Base-by-base conservation (phyloP, 1,140 invertebrate species). In the Bombus picipes region DNA sequence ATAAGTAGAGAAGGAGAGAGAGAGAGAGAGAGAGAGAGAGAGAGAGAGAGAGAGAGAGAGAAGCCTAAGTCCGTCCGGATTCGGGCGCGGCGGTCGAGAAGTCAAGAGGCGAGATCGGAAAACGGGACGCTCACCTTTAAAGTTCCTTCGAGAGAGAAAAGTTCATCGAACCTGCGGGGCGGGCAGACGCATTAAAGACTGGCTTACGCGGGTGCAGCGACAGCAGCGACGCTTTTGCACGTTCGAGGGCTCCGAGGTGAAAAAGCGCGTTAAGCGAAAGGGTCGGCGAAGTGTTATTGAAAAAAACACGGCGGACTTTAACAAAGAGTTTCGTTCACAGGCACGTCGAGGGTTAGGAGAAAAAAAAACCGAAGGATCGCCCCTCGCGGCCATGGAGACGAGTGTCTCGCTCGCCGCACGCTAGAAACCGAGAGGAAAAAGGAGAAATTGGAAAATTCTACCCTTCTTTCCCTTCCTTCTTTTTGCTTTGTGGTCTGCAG, bases 181-280 rank as follows among this genome's bases (percentile, higher is more conserved):
- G 70, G 88, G 77, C 87, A 80, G 74, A 85, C 87, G 72, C 81
- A 74, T 89, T 88, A 85, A 88, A 88, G 88, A 89, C 81, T 88
- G 59, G 86, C 83, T 88, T 71, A 81, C 88, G 83, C 88, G 87
- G 83, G 87, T 80, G 79, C 59, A 86, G 77, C 41, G 39, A 37
- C 77, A 41, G 59, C 76, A 75, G 28, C 77, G 53, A 71, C 47
- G 87, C 87, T 83, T 85, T 82, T 68, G 78, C 84, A n/a, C 87
- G 84, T 86, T 73, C 68, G 70, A 89, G 88, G 87, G 88, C 41
- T 86, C 41, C 87, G 76, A 86, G 87, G 68, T 89, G 88, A 88
- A 88, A 87, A 89, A 88, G 81, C 85, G 85, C 85, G 81, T 83
- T 77, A 87, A 88, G 71, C 76, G 83, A 68, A 86, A 86, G 84